Evolutionary conservation across 2,888 invertebrate genomes (phyloP), one percentile per base, ranked within the genome.

Genomic region (Cheilosia scutellata): DNA sequence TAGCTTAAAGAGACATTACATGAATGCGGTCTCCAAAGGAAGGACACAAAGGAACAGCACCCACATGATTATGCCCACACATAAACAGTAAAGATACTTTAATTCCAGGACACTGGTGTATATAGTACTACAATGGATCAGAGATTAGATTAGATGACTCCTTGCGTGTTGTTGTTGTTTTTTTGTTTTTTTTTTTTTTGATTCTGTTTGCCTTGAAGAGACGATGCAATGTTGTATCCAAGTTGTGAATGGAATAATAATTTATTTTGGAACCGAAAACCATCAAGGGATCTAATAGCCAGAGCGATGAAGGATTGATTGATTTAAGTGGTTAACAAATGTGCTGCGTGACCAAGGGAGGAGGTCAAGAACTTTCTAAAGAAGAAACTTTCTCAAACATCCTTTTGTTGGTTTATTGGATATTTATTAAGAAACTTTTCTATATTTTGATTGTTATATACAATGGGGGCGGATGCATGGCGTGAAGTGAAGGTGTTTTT

Each of bases 271-370:
- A 62, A 16, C 44, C 31, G 27, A 51, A 6, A 27, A 29, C 20
- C 20, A 9, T 9, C 27, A 16, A 62, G 53, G 42, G 53, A 62
- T 53, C 20, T 58, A 47, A 33, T 47, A 25, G 25, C 11, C 11
- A 60, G 51, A 40, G 20, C 49, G 13, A 20, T 37, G 20, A 37
- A 16, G 29, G 55, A 63, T 51, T 71, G 78, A 79, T 79, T 79
- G 78, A 79, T 79, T 76, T 68, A 68, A 76, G 68, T 76, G 76
- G 68, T 78, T 71, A 71, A 70, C 63, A 63, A 78, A 78, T 71
- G 63, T 47, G 11, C 25, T 71, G 49, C 71, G 78, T 78, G 78
- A 53, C 60, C 25, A 27, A 29, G 5, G 53, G 40, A 42, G 33
- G 33, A 62, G 62, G 62, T 77, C 68, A 68, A 77, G 27, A 68